Percentiles rank a stretch among this genome's conserved stretches.
Conservation (phyloP, 2,113 vertebrate species). For the Leptodactylus fuscus region DNA sequence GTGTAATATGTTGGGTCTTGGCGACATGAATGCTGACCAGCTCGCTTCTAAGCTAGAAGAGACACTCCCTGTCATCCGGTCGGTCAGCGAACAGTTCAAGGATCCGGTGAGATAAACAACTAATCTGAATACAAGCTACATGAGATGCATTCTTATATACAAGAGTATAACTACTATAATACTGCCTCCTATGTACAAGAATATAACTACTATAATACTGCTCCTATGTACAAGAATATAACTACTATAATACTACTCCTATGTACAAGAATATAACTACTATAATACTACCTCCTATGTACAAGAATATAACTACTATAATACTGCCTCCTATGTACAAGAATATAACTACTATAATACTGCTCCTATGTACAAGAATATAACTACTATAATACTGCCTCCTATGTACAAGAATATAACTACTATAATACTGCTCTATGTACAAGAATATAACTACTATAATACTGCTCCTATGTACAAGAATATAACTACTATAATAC, state of each 20-base stretch:
- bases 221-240: neutral
- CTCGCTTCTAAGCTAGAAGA: slow-evolving; percentile 93
- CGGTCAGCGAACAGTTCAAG: slow-evolving; percentile 95
- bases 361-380: slow-evolving; percentile 3
- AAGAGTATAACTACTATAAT: slow-evolving; percentile 3
- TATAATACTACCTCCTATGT: slow-evolving; percentile 16
- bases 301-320: slow-evolving; percentile 26
- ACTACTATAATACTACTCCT: neutral
- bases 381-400: slow-evolving; percentile 4
- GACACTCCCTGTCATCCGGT: slow-evolving; percentile 91
- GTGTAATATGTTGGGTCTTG: slow-evolving; percentile 95
- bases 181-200: neutral
- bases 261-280: slow-evolving; percentile 14
- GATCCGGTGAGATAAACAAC: slow-evolving; percentile 81
- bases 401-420: slow-evolving; percentile 9
- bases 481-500: neutral
- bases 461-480: neutral
- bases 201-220: slow-evolving; percentile 17
- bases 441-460: neutral
- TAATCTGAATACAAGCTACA: neutral
- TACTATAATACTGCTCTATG: slow-evolving; percentile 1
- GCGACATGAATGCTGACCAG: slow-evolving; percentile 95
- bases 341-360: slow-evolving; percentile 27
- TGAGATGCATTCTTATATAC: neutral
- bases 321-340: neutral